phyloP scores from a whole-genome alignment of 2,888 invertebrate genomes.

The Calliopum simillimum region DNA sequence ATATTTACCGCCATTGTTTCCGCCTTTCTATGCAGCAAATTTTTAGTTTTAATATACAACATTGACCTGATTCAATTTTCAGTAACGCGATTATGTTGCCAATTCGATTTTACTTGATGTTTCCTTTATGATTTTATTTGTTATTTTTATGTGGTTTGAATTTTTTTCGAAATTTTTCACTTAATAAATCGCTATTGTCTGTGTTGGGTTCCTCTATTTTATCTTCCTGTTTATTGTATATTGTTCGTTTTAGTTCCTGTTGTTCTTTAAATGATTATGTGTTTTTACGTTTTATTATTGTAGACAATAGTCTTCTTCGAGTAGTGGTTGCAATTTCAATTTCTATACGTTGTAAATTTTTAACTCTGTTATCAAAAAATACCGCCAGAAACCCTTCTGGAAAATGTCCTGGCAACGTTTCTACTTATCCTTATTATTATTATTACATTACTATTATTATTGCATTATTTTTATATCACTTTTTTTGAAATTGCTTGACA shows the following conservation, averaged over 20 bases:
- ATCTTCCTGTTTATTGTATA: not conserved
- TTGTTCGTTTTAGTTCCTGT: not conserved
- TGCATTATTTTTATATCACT: not conserved
- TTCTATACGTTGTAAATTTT: too few species aligned
- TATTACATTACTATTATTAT: conserved; percentile 14
- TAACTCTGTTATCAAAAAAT: too few species aligned
- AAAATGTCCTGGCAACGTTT: too few species aligned
- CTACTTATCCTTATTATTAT: not conserved
- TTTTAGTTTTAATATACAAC: not conserved
- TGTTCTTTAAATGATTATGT: too few species aligned
- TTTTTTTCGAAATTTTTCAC: too few species aligned
- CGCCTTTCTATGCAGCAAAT: not conserved
- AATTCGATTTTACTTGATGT: conserved; percentile 18
- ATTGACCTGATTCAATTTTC: conserved; percentile 18
- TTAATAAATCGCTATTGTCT: not conserved
- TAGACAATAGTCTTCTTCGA: too few species aligned
- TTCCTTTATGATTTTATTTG: conserved; percentile 1
- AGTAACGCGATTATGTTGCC: conserved; percentile 4
- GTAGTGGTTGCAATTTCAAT: too few species aligned
- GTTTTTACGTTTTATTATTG: too few species aligned
- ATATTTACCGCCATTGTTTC: too few species aligned
- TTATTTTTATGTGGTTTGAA: not conserved
- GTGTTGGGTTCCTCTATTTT: not conserved
- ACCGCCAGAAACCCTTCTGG: too few species aligned
- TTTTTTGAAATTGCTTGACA: not conserved